phyloP scores from a whole-genome alignment of 2,113 vertebrate genomes.

The Aspiorhynchus laticeps region DNA sequence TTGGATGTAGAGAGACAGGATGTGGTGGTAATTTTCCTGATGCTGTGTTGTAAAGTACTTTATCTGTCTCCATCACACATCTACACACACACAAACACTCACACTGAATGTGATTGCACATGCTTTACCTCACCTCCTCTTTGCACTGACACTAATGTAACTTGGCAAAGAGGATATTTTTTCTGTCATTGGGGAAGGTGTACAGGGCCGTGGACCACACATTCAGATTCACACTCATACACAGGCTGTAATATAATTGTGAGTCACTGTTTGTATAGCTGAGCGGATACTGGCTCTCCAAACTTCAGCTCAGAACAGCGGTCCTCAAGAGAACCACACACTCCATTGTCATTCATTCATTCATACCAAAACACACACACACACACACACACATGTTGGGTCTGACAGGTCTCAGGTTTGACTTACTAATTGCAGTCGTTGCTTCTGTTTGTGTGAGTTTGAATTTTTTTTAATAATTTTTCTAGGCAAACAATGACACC shows the following conservation, averaged over 20 bases:
- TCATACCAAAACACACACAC: background rate
- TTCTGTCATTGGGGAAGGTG: slow-evolving; percentile 40
- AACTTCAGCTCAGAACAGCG: slow-evolving; percentile 23
- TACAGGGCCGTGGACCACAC: slow-evolving; percentile 33
- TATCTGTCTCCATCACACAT: background rate
- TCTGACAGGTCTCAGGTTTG: background rate
- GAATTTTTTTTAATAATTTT: background rate
- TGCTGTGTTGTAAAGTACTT: background rate
- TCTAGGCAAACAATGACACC: background rate
- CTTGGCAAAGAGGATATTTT: slow-evolving; percentile 36
- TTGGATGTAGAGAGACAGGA: background rate
- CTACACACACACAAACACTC: slow-evolving; percentile 28
- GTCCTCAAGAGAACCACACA: background rate
- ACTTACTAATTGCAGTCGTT: background rate
- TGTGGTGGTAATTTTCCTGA: background rate
- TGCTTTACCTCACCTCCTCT: slow-evolving; percentile 10
- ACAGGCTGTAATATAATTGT: slow-evolving; percentile 24
- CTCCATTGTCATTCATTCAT: slow-evolving; percentile 21
- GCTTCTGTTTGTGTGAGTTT: background rate
- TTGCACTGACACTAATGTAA: slow-evolving; percentile 34
- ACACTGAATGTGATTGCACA: background rate
- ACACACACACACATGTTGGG: slow-evolving; percentile 12
- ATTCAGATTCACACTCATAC: slow-evolving; percentile 12
- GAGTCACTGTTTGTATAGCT: slow-evolving; percentile 42
- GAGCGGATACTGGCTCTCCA: slow-evolving; percentile 28